Evolutionary conservation across 2,113 vertebrate species (phyloP), one percentile per base, ranked within the genome.

Genomic region (Butastur rufipennis): DNA sequence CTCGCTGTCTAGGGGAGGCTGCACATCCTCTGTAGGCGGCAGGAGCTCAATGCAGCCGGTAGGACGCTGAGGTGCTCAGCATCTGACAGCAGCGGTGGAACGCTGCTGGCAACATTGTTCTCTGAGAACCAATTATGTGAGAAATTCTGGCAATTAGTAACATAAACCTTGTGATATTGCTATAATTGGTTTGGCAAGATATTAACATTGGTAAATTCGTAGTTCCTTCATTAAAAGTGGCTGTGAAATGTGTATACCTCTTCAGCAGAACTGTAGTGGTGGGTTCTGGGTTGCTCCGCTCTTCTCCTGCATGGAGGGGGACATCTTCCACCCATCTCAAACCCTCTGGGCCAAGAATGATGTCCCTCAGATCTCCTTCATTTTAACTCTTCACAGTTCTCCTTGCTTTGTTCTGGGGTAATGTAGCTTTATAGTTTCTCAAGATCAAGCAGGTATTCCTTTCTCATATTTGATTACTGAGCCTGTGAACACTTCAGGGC

Each of bases 381-480:
- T 72, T 93, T 96, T 87, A 94, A 61, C 70, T 82, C 88, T 86
- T 96, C 52, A 70, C 34, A 23, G 23, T 68, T 42, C 19, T 81
- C 27, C 45, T 70, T 77, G 70, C 21, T 13, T 42, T 70, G 29
- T 87, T 17, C 48, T 61, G 17, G n/a, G 23, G 14, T 59, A 85
- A 48, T 31, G 83, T 32, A 61, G 48, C 58, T 78, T 80, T 62
- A 70, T 25, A 88, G 31, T 88, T 92, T 73, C 84, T 86, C 26
- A 47, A 6, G 63, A 77, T 79, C 50, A 87, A 36, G 53, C 56
- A 90, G 45, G 8, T 90, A 81, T 88, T 96, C 38, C 53, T 89
- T 85, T 77, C 47, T 94, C n/a, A 2, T 36, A 48, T 86, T 90
- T 86, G 75, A 90, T 97, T 97, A 74, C 63, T 62, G 87, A 94